These are phyloP conservation scores for Drosophila parvula DNA, from an alignment of 1,140 invertebrate species.

Conservation along the genomic window DNA sequence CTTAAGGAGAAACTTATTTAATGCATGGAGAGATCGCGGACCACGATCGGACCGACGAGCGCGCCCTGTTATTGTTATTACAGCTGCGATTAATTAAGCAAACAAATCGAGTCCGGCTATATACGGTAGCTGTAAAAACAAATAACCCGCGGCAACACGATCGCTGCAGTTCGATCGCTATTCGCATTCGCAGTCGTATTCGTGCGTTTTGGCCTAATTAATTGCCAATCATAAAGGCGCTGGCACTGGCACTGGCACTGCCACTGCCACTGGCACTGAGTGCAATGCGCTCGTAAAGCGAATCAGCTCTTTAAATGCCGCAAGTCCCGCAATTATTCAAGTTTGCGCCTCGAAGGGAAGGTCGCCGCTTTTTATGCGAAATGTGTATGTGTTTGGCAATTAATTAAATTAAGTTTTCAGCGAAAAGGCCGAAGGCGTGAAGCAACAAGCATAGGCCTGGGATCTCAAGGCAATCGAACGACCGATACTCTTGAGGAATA, in stretches of 20 bases:
- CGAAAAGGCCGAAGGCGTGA: constrained; percentile 79
- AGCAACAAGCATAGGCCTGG: constrained; percentile 47
- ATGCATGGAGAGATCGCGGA: constrained; percentile 39
- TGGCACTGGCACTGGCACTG: constrained; percentile 17
- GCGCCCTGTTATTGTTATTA: constrained; percentile 64
- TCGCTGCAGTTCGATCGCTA: constrained; percentile 21
- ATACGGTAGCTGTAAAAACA: constrained; percentile 80
- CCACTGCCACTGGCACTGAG: constrained; percentile 30
- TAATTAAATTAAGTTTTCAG: constrained; percentile 82
- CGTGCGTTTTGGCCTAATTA: constrained; percentile 78
- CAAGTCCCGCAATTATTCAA: constrained; percentile 73
- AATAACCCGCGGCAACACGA: constrained; percentile 63
- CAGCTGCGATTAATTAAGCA: constrained; percentile 82
- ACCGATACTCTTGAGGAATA: constrained; percentile 8
- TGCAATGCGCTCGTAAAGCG: constrained; percentile 65
- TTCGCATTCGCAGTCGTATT: constrained; percentile 43
- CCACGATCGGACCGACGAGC: neutral
- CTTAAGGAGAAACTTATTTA: constrained; percentile 51
- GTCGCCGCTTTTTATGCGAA: constrained; percentile 45
- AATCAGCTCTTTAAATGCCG: constrained; percentile 76
- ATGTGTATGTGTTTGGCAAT: constrained; percentile 74
- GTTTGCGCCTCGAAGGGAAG: constrained; percentile 70
- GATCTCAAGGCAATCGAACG: neutral
- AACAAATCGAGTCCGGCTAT: constrained; percentile 69
- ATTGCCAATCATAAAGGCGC: constrained; percentile 79